A percentile compares a stretch with the other conserved stretches of the same genome.
phyloP scores from a whole-genome alignment of 2,797 vertebrate species.

The Cryptoblepharus egeriae region DNA sequence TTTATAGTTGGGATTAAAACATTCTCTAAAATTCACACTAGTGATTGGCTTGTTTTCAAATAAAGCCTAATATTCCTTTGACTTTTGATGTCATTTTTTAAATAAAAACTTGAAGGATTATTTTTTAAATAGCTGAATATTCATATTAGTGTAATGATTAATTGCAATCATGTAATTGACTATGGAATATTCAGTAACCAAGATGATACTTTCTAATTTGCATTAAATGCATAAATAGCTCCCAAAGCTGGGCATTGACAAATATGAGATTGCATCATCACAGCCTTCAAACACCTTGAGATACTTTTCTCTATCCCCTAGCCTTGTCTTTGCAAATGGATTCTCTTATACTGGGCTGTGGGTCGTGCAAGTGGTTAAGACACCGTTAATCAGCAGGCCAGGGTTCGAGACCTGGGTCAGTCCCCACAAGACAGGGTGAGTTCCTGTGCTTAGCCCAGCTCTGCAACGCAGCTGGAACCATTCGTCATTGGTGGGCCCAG shows the following conservation, averaged over 20 bases:
- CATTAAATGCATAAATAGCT: not conserved
- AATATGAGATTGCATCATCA: slow-evolving; percentile 5
- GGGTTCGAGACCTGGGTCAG: too few species aligned
- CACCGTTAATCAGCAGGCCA: too few species aligned
- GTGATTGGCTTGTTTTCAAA: not conserved
- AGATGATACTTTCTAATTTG: not conserved
- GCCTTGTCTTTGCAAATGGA: not conserved
- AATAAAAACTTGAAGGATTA: not conserved
- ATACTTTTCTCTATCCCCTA: slow-evolving; percentile 14
- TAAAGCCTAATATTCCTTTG: slow-evolving; percentile 4
- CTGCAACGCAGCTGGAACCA: too few species aligned
- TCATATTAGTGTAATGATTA: slow-evolving; percentile 33
- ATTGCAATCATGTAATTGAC: slow-evolving; percentile 5
- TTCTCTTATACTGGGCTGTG: too few species aligned
- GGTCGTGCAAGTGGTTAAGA: too few species aligned
- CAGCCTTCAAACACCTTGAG: not conserved
- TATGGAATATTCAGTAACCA: slow-evolving; percentile 40
- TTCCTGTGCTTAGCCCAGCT: too few species aligned
- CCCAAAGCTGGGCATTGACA: not conserved
- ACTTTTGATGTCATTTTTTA: not conserved
- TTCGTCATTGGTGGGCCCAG: too few species aligned
- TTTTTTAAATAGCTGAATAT: slow-evolving; percentile 17
- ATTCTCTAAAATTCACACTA: not conserved
- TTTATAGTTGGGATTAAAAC: slow-evolving; percentile 21
- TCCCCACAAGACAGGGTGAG: too few species aligned